Evolutionary conservation across 2,113 vertebrate species (phyloP).

Genomic region (Nipponia nippon): DNA sequence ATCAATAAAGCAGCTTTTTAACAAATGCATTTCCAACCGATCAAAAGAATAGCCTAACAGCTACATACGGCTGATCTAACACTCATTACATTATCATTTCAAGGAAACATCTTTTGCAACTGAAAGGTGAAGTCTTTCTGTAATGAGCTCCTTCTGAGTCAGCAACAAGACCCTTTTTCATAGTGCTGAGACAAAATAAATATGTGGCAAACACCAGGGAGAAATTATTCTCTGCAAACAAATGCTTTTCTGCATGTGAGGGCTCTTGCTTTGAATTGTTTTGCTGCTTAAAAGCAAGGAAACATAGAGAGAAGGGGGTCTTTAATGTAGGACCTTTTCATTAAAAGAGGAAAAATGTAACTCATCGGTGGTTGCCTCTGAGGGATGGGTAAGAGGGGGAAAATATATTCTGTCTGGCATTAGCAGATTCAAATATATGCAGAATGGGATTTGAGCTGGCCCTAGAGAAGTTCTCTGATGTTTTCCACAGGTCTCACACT

Average conservation of each 20-base stretch:
- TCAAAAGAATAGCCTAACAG: slow-evolving; percentile 69
- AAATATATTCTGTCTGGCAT: neutral
- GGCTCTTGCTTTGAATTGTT: neutral
- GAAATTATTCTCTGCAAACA: slow-evolving; percentile 20
- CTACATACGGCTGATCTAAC: slow-evolving; percentile 60
- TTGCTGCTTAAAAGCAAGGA: neutral
- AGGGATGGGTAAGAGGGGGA: neutral
- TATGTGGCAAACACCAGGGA: neutral
- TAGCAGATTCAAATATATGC: neutral
- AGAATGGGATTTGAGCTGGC: neutral
- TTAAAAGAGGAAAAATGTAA: neutral
- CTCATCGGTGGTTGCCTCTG: neutral
- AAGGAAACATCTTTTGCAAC: slow-evolving; percentile 60
- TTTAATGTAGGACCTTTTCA: neutral
- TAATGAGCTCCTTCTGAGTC: slow-evolving; percentile 63
- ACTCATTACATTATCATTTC: slow-evolving; percentile 60
- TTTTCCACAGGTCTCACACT: neutral
- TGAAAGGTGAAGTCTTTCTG: slow-evolving; percentile 55
- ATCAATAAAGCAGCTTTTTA: slow-evolving; percentile 72
- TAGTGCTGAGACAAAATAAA: slow-evolving; percentile 47
- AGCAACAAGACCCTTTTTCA: slow-evolving; percentile 13
- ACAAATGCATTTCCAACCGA: slow-evolving; percentile 66
- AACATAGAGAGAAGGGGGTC: neutral
- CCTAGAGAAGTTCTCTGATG: neutral
- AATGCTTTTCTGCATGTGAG: neutral